Percentiles rank a stretch among this genome's conserved stretches.
phyloP scores from a whole-genome alignment of 2,113 vertebrate species.

The Orycteropus afer region DNA sequence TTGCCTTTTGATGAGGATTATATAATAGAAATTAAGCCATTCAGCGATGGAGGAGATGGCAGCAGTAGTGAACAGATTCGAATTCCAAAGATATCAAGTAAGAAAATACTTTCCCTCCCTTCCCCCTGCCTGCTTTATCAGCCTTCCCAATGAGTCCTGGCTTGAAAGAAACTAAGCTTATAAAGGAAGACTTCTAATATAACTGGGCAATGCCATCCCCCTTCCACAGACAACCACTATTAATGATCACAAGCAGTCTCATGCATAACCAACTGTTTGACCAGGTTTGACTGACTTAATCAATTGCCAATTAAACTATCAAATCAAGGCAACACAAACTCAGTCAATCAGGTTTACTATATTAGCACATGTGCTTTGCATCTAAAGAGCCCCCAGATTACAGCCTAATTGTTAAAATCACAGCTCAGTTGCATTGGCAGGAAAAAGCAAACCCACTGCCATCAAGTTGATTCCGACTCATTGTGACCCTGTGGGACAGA shows the following conservation, averaged over 20 bases:
- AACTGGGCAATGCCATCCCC: background rate
- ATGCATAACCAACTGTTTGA: background rate
- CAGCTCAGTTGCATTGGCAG: background rate
- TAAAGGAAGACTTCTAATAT: background rate
- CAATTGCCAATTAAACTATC: background rate
- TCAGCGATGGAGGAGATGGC: slow-evolving; percentile 97
- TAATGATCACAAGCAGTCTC: background rate
- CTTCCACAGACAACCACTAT: background rate
- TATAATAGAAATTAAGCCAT: slow-evolving; percentile 95
- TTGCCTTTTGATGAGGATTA: slow-evolving; percentile 96
- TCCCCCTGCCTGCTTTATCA: background rate
- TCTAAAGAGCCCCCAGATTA: background rate
- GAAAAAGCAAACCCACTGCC: too few species aligned
- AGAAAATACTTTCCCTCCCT: slow-evolving; percentile 37
- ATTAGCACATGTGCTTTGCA: background rate
- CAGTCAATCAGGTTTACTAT: background rate
- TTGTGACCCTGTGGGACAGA: too few species aligned
- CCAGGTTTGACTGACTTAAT: background rate
- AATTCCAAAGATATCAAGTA: slow-evolving; percentile 93
- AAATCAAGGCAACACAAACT: background rate
- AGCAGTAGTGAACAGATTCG: slow-evolving; percentile 96
- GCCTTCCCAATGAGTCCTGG: background rate
- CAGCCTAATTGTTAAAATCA: background rate
- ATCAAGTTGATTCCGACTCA: too few species aligned
- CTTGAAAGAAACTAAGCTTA: background rate